phyloP scores from a whole-genome alignment of 2,888 invertebrate species.

The Prionchulus punctatus region DNA sequence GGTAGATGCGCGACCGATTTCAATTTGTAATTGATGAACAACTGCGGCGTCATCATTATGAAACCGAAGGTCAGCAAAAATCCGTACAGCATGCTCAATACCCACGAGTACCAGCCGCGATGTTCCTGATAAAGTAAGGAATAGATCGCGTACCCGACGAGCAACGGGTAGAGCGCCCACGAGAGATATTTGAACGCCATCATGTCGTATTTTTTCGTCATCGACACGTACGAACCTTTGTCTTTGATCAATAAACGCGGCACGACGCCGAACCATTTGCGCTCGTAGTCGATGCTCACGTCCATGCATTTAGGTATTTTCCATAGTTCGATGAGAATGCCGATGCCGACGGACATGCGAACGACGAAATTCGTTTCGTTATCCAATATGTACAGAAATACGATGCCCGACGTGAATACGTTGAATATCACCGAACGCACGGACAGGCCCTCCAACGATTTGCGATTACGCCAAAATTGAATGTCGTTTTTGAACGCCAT shows the following conservation, averaged over 20 bases:
- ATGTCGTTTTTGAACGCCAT: conserved; percentile 99
- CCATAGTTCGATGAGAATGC: conserved; percentile 91
- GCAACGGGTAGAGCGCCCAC: conserved; percentile 82
- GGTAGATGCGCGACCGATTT: conserved; percentile 98
- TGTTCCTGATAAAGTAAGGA: conserved; percentile 88
- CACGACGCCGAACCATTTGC: conserved; percentile 55
- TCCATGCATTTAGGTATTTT: conserved; percentile 76
- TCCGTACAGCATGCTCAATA: conserved; percentile 88
- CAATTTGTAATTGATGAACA: conserved; percentile 97
- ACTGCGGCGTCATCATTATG: conserved; percentile 99
- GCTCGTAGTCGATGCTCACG: conserved; percentile 49
- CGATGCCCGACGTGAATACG: conserved; percentile 87
- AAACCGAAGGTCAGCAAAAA: conserved; percentile 92
- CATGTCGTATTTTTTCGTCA: conserved; percentile 74
- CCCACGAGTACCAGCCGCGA: conserved; percentile 97
- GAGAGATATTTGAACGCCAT: conserved; percentile 86
- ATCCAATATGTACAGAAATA: conserved; percentile 85
- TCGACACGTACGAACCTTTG: conserved; percentile 90
- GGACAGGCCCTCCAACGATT: conserved; percentile 87
- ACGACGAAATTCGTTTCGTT: conserved; percentile 96
- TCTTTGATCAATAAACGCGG: conserved; percentile 67
- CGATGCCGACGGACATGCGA: conserved; percentile 77
- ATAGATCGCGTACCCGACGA: conserved; percentile 82
- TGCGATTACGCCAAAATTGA: conserved; percentile 96
- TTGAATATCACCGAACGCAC: conserved; percentile 96